Base-by-base conservation (phyloP, 2,888 invertebrate species). In the Oligia fasciuncula region DNA sequence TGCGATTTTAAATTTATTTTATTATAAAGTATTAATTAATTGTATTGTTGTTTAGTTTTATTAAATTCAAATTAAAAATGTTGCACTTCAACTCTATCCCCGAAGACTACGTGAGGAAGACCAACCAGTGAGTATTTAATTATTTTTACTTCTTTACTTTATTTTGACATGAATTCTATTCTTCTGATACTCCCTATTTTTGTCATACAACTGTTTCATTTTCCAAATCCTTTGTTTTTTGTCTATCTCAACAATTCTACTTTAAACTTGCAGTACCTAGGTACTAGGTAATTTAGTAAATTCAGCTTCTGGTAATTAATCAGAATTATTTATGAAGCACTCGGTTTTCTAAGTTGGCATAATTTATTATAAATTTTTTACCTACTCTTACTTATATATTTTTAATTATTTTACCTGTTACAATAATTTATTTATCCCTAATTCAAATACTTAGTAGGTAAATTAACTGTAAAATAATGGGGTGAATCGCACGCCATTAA, bases 11-110 rank as follows among this genome's bases (percentile, higher is more conserved):
- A 71, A 73, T 74, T 65, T 69, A 66, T 79, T 84, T 80, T 79
- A 73, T 65, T 82, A 87, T 82, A 80, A 87, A 84, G 86, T 88
- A 89, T 90, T 87, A 91, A 74, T 77, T 83, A 54, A 46, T 80
- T 80, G 14, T 76, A 80, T 90, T 60, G 68, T 81, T 81, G 49
- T 60, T 72, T 79, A 92, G 89, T 91, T 92, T 88, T 89, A 85
- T 83, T 88, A 63, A 79, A 81, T 70, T 86, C 88, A 80, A 84
- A 84, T 89, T 90, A 4, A 93, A 94, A 92, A 96, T 97, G 96
- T 91, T 97, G 95, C 96, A 96, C 86, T 92, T 96, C 51, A 96
- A 94, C 84, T 82, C 92, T 11, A 81, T 96, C 76, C 96, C 96
- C 40, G 97, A 96, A 93, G 94, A 93, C 83, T 97, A 96, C 92